These are phyloP conservation scores for Fragum whitleyi DNA, from an alignment of 2,888 invertebrate species.

Conservation along the genomic window DNA sequence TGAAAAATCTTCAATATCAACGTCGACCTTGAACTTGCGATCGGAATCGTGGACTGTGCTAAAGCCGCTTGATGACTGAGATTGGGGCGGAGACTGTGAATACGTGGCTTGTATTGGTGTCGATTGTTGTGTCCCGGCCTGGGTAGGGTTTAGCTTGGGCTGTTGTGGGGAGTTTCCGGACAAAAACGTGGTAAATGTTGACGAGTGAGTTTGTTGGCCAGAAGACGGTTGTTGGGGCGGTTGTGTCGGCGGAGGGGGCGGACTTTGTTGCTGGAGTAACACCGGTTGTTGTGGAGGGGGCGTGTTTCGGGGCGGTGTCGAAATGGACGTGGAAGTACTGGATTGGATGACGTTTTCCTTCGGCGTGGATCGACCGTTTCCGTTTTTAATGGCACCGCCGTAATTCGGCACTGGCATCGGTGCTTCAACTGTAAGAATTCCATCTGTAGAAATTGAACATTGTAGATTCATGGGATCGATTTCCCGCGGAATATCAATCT, in stretches of 20 bases:
- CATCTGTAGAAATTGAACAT: slow-evolving; percentile 80
- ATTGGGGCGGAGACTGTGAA: slow-evolving; percentile 26
- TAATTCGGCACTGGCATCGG: slow-evolving; percentile 68
- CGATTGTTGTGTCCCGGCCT: slow-evolving; percentile 18
- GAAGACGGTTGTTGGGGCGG: slow-evolving; percentile 37
- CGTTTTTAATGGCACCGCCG: slow-evolving; percentile 56
- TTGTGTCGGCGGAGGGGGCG: slow-evolving; percentile 51
- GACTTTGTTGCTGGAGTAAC: slow-evolving; percentile 51
- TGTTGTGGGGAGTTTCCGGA: slow-evolving; percentile 60
- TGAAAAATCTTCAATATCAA: slow-evolving; percentile 83
- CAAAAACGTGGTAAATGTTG: slow-evolving; percentile 71
- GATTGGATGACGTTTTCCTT: slow-evolving; percentile 64
- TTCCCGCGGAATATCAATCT: slow-evolving; percentile 78
- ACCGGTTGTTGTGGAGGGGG: slow-evolving; percentile 60
- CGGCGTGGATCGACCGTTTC: slow-evolving; percentile 37
- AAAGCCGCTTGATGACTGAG: slow-evolving; percentile 46
- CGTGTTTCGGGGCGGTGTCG: slow-evolving; percentile 64
- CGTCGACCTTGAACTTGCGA: slow-evolving; percentile 80
- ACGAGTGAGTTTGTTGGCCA: slow-evolving; percentile 60
- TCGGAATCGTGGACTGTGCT: slow-evolving; percentile 75
- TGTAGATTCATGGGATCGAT: slow-evolving; percentile 78
- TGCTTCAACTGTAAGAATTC: slow-evolving; percentile 78
- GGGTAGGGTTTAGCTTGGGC: slow-evolving; percentile 42
- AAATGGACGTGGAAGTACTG: slow-evolving; percentile 48
- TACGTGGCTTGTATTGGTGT: slow-evolving; percentile 32